phyloP scores from a whole-genome alignment of 2,888 invertebrate species.

The Macrophya annulata region DNA sequence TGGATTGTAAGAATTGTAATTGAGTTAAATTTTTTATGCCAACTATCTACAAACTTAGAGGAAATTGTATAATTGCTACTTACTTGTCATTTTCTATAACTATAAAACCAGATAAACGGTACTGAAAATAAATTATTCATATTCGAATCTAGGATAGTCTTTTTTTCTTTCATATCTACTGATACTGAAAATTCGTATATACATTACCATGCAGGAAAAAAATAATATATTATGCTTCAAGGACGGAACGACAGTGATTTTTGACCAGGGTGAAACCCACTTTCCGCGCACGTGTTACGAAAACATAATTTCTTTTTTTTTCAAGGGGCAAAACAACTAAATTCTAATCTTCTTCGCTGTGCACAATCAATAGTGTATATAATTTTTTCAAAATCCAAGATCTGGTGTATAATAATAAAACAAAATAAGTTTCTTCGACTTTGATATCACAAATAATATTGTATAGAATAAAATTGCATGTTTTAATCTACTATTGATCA shows the following conservation, averaged over 20 bases:
- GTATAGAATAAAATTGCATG: background rate
- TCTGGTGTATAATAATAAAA: background rate
- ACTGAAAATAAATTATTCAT: conserved; percentile 2
- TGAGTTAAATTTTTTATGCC: background rate
- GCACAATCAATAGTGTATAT: background rate
- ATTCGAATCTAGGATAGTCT: background rate
- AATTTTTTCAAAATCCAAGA: background rate
- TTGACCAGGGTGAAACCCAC: too few species aligned
- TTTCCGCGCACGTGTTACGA: too few species aligned
- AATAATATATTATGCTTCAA: too few species aligned
- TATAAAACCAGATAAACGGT: background rate
- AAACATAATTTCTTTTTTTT: background rate
- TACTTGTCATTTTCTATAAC: conserved; percentile 18
- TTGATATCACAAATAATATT: background rate
- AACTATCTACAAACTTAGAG: conserved; percentile 14
- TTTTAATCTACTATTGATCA: conserved; percentile 1
- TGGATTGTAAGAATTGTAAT: background rate
- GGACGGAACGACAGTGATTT: too few species aligned
- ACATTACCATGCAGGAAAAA: conserved; percentile 26
- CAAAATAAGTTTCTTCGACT: background rate
- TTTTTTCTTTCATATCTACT: conserved; percentile 9
- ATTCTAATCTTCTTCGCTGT: background rate
- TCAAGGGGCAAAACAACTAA: background rate
- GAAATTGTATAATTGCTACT: conserved; percentile 26
- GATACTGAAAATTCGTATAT: background rate